These are phyloP conservation scores for Spilarctia lutea DNA, from an alignment of 2,888 invertebrate genomes.

Conservation along the genomic window DNA sequence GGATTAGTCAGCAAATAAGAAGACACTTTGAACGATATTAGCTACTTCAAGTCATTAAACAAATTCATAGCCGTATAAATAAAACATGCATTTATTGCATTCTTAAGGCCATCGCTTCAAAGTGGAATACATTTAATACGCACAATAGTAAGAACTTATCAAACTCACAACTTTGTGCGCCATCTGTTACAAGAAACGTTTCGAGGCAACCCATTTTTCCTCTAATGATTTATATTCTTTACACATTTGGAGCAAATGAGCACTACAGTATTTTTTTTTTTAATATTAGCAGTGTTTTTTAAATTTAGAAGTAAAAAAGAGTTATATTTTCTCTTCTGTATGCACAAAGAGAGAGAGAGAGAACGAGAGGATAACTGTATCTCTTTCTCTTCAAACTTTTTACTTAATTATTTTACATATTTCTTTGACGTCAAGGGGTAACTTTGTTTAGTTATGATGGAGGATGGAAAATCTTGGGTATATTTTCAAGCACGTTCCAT, in stretches of 20 bases:
- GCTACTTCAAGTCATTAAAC: background rate
- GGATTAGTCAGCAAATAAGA: too few relatives aligned
- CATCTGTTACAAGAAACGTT: slow-evolving; percentile 53
- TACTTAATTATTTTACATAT: too few relatives aligned
- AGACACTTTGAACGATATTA: background rate
- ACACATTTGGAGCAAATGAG: slow-evolving; percentile 57
- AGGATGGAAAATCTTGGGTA: too few relatives aligned
- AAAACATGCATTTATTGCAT: background rate
- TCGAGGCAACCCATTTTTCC: slow-evolving; percentile 46
- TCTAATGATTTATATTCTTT: slow-evolving; percentile 55
- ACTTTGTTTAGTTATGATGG: too few relatives aligned
- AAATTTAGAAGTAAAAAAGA: slow-evolving; percentile 14
- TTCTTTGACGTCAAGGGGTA: too few relatives aligned
- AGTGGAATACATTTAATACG: slow-evolving; percentile 12
- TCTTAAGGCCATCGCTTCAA: background rate
- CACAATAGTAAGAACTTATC: slow-evolving; percentile 26
- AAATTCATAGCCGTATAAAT: background rate
- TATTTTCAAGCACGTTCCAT: too few relatives aligned
- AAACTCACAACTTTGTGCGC: slow-evolving; percentile 39
- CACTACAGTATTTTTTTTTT: slow-evolving; percentile 50
- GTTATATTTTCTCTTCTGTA: too few relatives aligned
- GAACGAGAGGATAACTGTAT: too few relatives aligned
- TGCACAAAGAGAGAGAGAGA: too few relatives aligned
- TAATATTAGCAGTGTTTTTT: slow-evolving; percentile 34
- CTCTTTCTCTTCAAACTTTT: too few relatives aligned